Base-by-base conservation (phyloP, 2,888 invertebrate genomes). In the Trachelus iudaicus region DNA sequence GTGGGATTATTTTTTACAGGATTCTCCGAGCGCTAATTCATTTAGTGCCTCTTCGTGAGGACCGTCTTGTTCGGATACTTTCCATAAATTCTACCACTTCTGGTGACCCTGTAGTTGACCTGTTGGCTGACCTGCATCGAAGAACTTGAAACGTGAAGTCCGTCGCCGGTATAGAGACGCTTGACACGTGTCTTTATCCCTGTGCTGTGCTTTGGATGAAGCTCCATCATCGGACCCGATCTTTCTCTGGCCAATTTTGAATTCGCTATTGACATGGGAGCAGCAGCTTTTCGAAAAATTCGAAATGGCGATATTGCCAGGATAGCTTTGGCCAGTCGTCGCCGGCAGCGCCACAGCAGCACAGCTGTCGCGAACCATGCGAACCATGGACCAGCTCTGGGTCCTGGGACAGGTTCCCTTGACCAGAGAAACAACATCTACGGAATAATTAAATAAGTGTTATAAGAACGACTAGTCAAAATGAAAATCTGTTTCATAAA, bases 401-500 rank as follows among this genome's bases (percentile, higher is more conserved):
- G 85, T 23, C 85, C 84, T 2, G 85, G 81, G 35, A 79, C 80
- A 73, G 89, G 84, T 73, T 89, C 87, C 73, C 84, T 86, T 76
- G 90, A 85, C 90, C 90, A 90, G 30, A 89, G 84, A 82, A 91
- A 91, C 79, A 90, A 80, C 91, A 91, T 91, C 89, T 90, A 80
- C 73, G 35, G 34, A 33, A 34, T 12, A 15, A 33, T 34, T 34
- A 56, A 56, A 56, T 23, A 23, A 56, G 6, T 15, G 6, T 56
- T 9, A 56, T 6, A 56, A 9, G 23, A 23, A 40, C 4, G 1
- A 9, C 40, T 23, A 23, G 40, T 23, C 4, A 23, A 56, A 56
- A 2, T 6, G 23, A 56, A 56, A 23, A 23, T 9, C 23, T 23
- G 23, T 56, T 23, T 56, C 0, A 1, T 56, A 23, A 0, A 56